Base-by-base conservation (phyloP, 2,888 invertebrate species). In the Vesta saturnalis region DNA sequence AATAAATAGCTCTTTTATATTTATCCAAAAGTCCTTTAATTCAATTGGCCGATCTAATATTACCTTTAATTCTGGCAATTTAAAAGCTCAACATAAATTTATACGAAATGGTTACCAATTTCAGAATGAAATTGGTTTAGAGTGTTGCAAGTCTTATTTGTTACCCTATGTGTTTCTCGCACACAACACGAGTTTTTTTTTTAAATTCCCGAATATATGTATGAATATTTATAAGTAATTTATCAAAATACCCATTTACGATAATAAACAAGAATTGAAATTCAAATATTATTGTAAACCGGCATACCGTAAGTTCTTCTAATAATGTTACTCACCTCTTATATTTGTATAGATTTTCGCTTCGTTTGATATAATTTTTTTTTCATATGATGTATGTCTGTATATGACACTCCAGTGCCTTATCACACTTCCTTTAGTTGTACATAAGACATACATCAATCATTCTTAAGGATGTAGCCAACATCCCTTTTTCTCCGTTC, bases 91-190 rank as follows among this genome's bases (percentile, higher is more conserved):
- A 30, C 39, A 65, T 60, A 65, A 65, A 65, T 65, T 64, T 65
- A 65, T 60, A 65, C 60, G 60, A 55, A 60, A 35, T 43, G 23
- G 16, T 60, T 65, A 22, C 60, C 67, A 58, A 68, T 64, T 61
- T n/a, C n/a, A n/a, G 64, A 70, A 68, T 60, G 58, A 2, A n/a
- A n/a, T 23, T 23, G 16, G 12, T 70, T 67, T 60, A 67, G 60
- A 47, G 59, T 46, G 18, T 64, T 60, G 68, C 68, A 70, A 68
- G 64, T 70, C 67, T 68, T 70, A 70, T 64, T 70, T 70, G 68
- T 52, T 64, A 64, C 59, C n/a, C 30, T 58, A 57, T 60, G 64
- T 60, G 59, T 56, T 39, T 67, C 62, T 49, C 19, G 64, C 30
- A 52, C 52, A 18, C 21, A 52, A 18, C 19, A 19, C 47, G 47